These are phyloP conservation scores for Enteromius treurensis DNA, from an alignment of 2,797 vertebrate genomes.

Conservation along the genomic window DNA sequence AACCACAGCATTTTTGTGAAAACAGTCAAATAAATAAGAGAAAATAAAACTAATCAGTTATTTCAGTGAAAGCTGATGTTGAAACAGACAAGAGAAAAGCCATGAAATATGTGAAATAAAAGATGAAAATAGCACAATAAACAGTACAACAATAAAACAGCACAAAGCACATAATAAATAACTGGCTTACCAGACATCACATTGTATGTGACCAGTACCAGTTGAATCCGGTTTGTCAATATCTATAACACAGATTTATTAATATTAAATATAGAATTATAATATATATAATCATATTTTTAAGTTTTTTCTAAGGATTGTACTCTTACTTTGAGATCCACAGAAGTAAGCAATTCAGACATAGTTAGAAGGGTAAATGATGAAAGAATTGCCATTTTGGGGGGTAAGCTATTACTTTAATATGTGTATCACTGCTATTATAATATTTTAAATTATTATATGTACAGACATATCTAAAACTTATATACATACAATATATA, in stretches of 20 bases:
- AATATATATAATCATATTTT: too few species aligned
- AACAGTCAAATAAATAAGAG: background rate
- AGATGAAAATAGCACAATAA: background rate
- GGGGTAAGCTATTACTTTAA: background rate
- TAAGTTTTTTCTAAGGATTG: too few species aligned
- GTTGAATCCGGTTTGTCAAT: background rate
- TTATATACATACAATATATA: too few species aligned
- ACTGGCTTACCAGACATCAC: background rate
- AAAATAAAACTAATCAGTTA: background rate
- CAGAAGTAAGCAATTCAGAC: background rate
- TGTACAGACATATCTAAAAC: background rate
- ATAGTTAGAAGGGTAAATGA: background rate
- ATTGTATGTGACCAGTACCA: background rate
- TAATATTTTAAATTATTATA: background rate
- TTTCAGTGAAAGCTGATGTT: background rate
- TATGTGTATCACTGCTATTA: background rate
- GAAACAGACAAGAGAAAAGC: background rate
- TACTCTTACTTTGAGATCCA: background rate
- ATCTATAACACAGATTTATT: conserved; percentile 1
- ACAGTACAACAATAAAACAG: background rate
- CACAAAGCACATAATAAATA: background rate
- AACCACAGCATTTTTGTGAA: background rate
- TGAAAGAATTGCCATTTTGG: background rate
- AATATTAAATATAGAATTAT: background rate
- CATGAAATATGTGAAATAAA: background rate